Evolutionary conservation across 2,797 vertebrate species (phyloP), one percentile per base, ranked within the genome.

Genomic region (Sciurus carolinensis): DNA sequence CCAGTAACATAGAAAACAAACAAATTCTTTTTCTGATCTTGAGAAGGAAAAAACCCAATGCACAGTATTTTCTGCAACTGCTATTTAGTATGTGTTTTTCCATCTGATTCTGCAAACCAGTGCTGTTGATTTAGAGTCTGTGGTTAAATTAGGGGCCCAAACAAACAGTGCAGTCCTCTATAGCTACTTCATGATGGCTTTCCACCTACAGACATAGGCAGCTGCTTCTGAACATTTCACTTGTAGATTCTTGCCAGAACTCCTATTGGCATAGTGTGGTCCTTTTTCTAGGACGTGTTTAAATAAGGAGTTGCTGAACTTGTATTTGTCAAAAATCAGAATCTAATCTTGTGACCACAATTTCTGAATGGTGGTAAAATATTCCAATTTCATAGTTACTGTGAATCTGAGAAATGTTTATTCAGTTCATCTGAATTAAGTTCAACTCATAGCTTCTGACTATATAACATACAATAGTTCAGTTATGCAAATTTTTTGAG

Each of bases 291-390:
- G 67, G 75, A 94, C 57, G 17, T 80, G 42, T 86, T 97, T 96
- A 92, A 96, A 93, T 89, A 90, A 95, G 69, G 62, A 91, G 72
- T 72, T 94, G 83, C 66, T 96, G 84, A 97, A 97, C 94, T 93
- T 66, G 93, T 92, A 92, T 67, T 77, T 97, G 79, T 92, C 73
- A 82, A 13, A 54, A 73, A 87, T 95, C 80, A 89, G 79, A 96
- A 91, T 57, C 8, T 93, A 86, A 91, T 89, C 92, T 93, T 92
- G 83, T 91, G 59, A 93, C 47, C 17, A n/a, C n/a, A 87, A 22
- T 92, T 95, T 97, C 69, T 95, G 86, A 97, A 96, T 91, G 88
- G 75, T 54, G 64, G 39, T 76, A 59, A 97, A 92, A 95, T 86
- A 72, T 12, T 87, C 54, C 64, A 30, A 30, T 94, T 84, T 95